Conservation (phyloP, 2,888 invertebrate species). For the Scaeva pyrastri region DNA sequence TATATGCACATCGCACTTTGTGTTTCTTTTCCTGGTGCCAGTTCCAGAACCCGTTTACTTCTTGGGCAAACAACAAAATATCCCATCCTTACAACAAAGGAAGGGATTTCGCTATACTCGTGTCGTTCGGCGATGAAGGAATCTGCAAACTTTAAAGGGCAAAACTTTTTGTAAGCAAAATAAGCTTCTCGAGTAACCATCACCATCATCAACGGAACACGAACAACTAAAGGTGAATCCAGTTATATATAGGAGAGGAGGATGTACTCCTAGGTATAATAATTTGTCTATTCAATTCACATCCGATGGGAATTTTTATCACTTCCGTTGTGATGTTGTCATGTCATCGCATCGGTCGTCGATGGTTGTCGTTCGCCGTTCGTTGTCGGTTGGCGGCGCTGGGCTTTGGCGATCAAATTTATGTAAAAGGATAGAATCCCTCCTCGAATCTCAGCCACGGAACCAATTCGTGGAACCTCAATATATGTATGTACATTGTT, state of each 20-base stretch:
- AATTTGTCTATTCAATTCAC: slow-evolving; percentile 74
- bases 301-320: slow-evolving; percentile 70
- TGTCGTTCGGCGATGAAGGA: no score
- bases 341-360: no score
- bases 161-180: slow-evolving; percentile 21
- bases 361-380: no score
- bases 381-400: background rate
- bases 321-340: slow-evolving; percentile 44
- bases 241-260: slow-evolving; percentile 19
- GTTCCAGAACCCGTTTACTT: no score
- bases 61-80: no score
- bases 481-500: background rate
- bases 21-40: no score
- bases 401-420: slow-evolving; percentile 5
- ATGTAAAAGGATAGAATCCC: background rate
- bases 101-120: no score
- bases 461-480: slow-evolving; percentile 16
- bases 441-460: background rate
- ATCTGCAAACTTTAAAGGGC: slow-evolving; percentile 8
- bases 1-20: no score
- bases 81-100: no score
- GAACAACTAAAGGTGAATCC: slow-evolving; percentile 56
- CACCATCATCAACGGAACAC: background rate
- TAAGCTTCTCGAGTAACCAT: background rate
- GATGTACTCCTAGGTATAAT: slow-evolving; percentile 24